These are phyloP conservation scores for Enteromius fasciolatus DNA, from an alignment of 2,797 vertebrate genomes.

Conservation along the genomic window DNA sequence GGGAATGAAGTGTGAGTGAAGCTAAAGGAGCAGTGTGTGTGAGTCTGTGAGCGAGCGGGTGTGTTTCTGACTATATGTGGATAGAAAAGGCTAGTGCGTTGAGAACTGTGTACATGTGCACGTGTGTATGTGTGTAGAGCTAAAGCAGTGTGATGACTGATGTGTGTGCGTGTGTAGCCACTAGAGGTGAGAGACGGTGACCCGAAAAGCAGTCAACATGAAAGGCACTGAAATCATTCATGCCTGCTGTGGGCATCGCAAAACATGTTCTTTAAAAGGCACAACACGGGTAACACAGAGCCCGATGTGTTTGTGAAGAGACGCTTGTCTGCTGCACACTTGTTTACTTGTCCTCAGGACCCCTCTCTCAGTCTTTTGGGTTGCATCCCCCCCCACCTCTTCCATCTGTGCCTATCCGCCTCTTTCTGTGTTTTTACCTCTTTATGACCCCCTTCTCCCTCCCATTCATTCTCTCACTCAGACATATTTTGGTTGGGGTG, in stretches of 20 bases:
- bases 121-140: not conserved
- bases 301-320: constrained; percentile 1
- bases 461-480: constrained; percentile 38
- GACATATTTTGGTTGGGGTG: constrained; percentile 49
- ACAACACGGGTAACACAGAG: constrained; percentile 11
- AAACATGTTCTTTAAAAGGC: constrained; percentile 41
- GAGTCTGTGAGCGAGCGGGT: not conserved
- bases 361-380: constrained; percentile 18
- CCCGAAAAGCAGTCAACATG: constrained; percentile 19
- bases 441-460: constrained; percentile 10
- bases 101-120: not conserved
- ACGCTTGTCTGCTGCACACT: constrained; percentile 4
- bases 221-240: constrained; percentile 39
- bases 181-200: constrained; percentile 29
- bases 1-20: not conserved
- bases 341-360: constrained; percentile 40
- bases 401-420: constrained; percentile 8
- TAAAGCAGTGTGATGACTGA: not conserved
- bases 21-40: constrained; percentile 2
- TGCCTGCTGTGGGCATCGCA: constrained; percentile 28
- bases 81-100: not conserved
- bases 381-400: not conserved
- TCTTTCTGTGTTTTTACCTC: constrained; percentile 35
- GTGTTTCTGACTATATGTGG: not conserved
- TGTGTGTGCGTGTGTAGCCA: not conserved